These are phyloP conservation scores for Drosophila novamexicana DNA, from an alignment of 1,140 invertebrate species.

Conservation along the genomic window DNA sequence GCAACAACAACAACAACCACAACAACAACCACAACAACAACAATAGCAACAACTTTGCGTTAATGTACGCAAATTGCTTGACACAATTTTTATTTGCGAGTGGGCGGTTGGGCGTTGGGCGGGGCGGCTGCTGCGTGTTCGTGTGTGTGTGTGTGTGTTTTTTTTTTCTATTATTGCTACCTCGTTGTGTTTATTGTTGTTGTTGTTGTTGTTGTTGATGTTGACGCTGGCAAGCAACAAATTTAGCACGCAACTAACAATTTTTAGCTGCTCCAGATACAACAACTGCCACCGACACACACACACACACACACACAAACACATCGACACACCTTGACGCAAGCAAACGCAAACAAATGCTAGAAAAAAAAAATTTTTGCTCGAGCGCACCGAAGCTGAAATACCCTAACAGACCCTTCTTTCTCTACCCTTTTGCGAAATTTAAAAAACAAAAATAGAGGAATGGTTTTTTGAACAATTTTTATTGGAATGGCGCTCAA, in stretches of 20 bases:
- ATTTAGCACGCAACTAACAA: conserved; percentile 82
- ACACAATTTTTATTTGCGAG: conserved; percentile 66
- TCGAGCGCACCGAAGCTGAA: neutral
- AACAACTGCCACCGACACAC: conserved; percentile 28
- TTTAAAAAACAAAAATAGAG: too few relatives aligned
- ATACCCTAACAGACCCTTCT: conserved; percentile 8
- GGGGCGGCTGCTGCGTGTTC: conserved; percentile 48
- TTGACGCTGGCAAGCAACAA: conserved; percentile 50
- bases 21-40: conserved; percentile 29
- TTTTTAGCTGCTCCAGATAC: conserved; percentile 78
- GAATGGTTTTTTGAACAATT: too few relatives aligned
- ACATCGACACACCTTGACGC: conserved; percentile 39
- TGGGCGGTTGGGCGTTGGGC: conserved; percentile 32
- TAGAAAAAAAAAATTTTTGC: conserved; percentile 6
- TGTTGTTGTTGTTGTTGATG: conserved; percentile 39
- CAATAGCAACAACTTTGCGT: conserved; percentile 48
- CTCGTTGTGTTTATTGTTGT: conserved; percentile 16
- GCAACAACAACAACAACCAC: conserved; percentile 28
- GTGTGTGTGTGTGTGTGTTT: neutral
- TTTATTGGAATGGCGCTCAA: too few relatives aligned
- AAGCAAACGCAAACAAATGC: conserved; percentile 38
- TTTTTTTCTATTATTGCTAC: conserved; percentile 21
- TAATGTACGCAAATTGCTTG: conserved; percentile 83
- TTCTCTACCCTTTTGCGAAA: too few relatives aligned
- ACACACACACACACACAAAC: conserved; percentile 50